These are phyloP conservation scores for Labeo catla DNA, from an alignment of 2,113 vertebrate genomes.

Conservation along the genomic window DNA sequence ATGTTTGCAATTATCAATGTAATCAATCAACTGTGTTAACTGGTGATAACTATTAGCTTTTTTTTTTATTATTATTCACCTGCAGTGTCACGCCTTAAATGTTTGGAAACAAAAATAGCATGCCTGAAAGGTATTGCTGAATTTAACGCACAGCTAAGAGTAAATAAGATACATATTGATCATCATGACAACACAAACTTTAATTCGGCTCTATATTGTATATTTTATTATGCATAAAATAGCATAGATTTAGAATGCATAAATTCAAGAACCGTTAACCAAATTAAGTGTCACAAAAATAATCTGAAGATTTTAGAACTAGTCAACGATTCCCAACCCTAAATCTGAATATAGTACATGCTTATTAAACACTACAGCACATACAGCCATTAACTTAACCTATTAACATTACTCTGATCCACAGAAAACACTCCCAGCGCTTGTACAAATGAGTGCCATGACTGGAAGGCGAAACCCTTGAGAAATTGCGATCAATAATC, in stretches of 20 bases:
- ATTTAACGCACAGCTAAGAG: neutral
- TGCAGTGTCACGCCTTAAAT: neutral
- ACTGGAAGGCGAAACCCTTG: constrained; percentile 8
- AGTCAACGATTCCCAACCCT: constrained; percentile 18
- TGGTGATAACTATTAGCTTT: no score
- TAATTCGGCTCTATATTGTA: neutral
- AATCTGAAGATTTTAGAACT: neutral
- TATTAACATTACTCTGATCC: neutral
- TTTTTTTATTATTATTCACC: no score
- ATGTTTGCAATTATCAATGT: no score
- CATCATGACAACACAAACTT: neutral
- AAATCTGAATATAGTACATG: neutral
- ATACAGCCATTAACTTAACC: neutral
- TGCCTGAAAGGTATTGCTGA: neutral
- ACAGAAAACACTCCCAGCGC: constrained; percentile 25
- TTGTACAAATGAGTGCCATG: constrained; percentile 22
- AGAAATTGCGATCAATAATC: constrained; percentile 25
- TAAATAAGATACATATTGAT: neutral
- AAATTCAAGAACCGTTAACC: neutral
- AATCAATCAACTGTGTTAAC: no score
- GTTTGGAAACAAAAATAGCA: neutral
- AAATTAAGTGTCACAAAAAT: neutral
- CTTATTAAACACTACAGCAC: neutral
- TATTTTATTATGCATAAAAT: neutral
- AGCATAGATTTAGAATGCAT: neutral